These are phyloP conservation scores for Cyaniris semiargus DNA, from an alignment of 2,888 invertebrate genomes.

Conservation along the genomic window DNA sequence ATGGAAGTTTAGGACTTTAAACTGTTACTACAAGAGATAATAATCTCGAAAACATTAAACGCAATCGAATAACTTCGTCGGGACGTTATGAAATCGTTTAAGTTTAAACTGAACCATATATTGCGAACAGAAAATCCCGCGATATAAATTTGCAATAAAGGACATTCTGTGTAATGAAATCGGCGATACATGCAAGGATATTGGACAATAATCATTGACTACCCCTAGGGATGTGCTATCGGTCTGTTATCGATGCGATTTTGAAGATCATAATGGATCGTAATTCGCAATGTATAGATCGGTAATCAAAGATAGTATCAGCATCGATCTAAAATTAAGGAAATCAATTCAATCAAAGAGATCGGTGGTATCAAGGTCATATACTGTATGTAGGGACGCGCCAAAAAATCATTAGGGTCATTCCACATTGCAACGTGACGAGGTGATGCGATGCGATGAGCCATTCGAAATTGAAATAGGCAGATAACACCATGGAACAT, in stretches of 20 bases:
- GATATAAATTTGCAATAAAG: conserved; percentile 31
- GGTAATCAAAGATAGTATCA: neutral
- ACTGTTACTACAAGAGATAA: neutral
- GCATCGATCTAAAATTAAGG: neutral
- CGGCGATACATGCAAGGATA: conserved; percentile 48
- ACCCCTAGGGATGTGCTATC: neutral
- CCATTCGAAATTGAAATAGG: too few relatives aligned
- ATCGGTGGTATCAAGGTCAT: too few relatives aligned
- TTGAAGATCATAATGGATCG: neutral
- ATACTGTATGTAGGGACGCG: too few relatives aligned
- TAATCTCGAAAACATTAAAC: neutral
- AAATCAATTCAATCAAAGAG: neutral
- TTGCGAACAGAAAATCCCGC: conserved; percentile 28
- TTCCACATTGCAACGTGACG: too few relatives aligned
- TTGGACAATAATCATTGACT: conserved; percentile 52
- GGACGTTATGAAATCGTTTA: neutral
- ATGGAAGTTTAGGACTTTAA: neutral
- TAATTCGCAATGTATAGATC: neutral
- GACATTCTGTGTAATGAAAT: conserved; percentile 30
- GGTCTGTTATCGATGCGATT: neutral
- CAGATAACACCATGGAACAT: too few relatives aligned
- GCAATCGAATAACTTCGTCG: neutral
- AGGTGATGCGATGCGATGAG: too few relatives aligned
- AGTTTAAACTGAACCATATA: conserved; percentile 21
- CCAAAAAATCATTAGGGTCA: too few relatives aligned